Base-by-base conservation (phyloP, 1,140 invertebrate genomes). In the Scaptomyza montana region DNA sequence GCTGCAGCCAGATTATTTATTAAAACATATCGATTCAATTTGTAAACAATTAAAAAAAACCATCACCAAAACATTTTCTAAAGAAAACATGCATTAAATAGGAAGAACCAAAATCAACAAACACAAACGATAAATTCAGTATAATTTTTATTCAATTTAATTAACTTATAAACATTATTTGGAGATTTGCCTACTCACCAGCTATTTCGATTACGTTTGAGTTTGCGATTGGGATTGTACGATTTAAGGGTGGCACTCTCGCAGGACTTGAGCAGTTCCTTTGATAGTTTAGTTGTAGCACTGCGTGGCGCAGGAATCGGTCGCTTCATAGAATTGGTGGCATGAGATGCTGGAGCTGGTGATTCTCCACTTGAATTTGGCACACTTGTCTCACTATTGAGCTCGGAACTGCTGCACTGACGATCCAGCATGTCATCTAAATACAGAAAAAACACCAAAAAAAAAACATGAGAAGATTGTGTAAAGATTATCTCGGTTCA, bases 221-320 rank as follows among this genome's bases (percentile, higher is more conserved):
- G 79, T 54, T 92, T 92, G 6, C 91, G 70, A 75, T 92, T 92
- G 25, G 91, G 91, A 89, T 92, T 92, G 30, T 92, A 92, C 5
- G 91, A 92, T 53, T 92, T 92, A 12, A 92, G 70, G 28, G 90
- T 86, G 5, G 90, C 72, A 50, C 61, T 92, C 28, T 90, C 90
- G 6, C 76, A 85, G 25, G 71, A 80, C 33, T 86, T 89, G 13
- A 91, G 71, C 3, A 87, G 65, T 21, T 91, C 90, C 60, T 84
- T 89, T 9, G 89, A 80, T 0, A 89, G 49, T 50, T 76, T 89
- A 51, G 68, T 81, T 16, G 71, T 46, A 0, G 50, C 50, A 53
- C 65, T 80, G 21, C 89, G 81, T 19, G 77, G 89, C 28, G 89
- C 87, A 45, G 89, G 89, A 60, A 87, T 82, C 5, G 89, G 89